Percentiles rank a stretch among this genome's conserved stretches.
These are phyloP conservation scores for Drosophila monieri DNA, from an alignment of 2,888 invertebrate genomes.

Conservation along the genomic window DNA sequence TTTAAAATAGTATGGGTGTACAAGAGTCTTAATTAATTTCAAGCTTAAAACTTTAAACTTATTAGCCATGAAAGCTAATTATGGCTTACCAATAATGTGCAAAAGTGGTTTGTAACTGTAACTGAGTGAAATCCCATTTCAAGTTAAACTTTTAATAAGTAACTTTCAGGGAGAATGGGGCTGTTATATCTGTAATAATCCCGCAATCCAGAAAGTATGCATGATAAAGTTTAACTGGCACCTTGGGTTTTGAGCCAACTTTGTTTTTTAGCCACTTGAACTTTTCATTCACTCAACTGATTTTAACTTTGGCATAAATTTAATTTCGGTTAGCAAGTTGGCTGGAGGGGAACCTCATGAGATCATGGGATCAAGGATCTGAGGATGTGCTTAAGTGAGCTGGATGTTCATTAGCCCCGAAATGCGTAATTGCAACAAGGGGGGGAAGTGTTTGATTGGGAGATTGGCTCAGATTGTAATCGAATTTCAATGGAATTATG, in stretches of 20 bases:
- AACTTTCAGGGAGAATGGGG: not conserved
- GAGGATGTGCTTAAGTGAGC: not conserved
- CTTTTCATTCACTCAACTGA: conserved; percentile 12
- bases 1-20: not conserved
- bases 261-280: conserved; percentile 18
- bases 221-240: conserved; percentile 1
- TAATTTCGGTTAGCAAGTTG: conserved; percentile 5
- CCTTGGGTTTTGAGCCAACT: conserved; percentile 9
- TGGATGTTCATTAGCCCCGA: conserved; percentile 11
- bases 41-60: not conserved
- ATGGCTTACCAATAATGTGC: not conserved
- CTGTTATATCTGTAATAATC: not conserved
- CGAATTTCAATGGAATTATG: conserved; percentile 66
- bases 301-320: conserved; percentile 18
- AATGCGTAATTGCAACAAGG: conserved; percentile 51
- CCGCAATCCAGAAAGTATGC: not conserved
- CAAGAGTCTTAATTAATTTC: not conserved
- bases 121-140: not conserved
- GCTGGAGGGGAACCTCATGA: not conserved
- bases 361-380: not conserved
- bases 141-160: conserved; percentile 1
- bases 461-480: conserved; percentile 49
- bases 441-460: conserved; percentile 62
- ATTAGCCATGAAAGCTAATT: not conserved
- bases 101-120: not conserved